Base-by-base conservation (phyloP, 2,113 vertebrate species). In the Falcunculus frontatus region DNA sequence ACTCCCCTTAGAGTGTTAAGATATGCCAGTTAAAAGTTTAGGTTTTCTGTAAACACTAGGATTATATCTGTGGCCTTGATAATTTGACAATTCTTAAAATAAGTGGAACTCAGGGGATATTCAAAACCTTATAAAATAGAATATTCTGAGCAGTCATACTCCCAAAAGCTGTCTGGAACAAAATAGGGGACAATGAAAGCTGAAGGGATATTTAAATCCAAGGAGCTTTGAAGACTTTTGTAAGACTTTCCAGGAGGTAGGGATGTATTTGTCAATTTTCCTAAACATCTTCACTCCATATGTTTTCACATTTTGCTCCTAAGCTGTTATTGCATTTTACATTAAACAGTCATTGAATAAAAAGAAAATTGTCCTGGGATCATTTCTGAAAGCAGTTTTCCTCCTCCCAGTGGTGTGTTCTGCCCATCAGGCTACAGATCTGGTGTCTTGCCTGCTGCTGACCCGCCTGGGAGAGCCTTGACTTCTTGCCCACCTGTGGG, bases 241-340 rank as follows among this genome's bases (percentile, higher is more conserved):
- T 78, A 78, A 93, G 76, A 83, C 59, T 73, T 85, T 77, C 87
- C 82, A 86, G 68, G 82, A 86, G 30, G 59, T 88, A 85, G 44
- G 33, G 22, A 77, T 16, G 4, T 65, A 80, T 83, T 93, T 93
- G 78, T 92, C 91, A 87, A 46, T 92, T 92, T 87, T 84, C 79
- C 83, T 95, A 32, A 94, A 87, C 42, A 85, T 80, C 70, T 87
- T 91, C 75, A 44, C 44, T 89, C 90, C 90, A 73, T 92, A 76
- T 94, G 81, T 93, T 93, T 88, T 94, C 90, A 93, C 72, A 72
- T 91, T 94, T 91, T 90, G 4, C 75, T 81, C 47, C 68, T 86
- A 95, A 95, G 72, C 63, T 95, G 93, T 96, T 92, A 95, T 93
- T 95, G 86, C 83, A 95, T 87, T 95, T 95, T 90, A 70, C 83